Evolutionary conservation across 2,888 invertebrate species (phyloP).

Genomic region (Zeuzera pyrina): DNA sequence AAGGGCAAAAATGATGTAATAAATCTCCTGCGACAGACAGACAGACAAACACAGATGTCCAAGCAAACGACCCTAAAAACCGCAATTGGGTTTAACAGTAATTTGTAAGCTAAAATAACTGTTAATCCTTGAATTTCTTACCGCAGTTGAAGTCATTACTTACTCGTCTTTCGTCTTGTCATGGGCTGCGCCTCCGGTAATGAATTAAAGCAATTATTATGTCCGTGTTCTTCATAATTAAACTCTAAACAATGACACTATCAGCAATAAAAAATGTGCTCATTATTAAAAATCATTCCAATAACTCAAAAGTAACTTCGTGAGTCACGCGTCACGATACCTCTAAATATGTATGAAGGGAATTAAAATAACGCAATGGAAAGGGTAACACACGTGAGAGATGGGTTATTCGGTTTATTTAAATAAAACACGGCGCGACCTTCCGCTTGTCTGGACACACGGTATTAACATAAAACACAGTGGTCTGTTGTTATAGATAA

Average conservation of each 20-base stretch:
- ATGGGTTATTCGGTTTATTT: constrained; percentile 43
- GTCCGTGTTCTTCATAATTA: no score
- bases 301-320: constrained; percentile 32
- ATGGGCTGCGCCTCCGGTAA: no score
- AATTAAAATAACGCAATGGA: constrained; percentile 51
- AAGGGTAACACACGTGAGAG: constrained; percentile 29
- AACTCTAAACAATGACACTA: background rate
- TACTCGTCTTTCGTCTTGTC: no score
- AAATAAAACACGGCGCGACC: constrained; percentile 42
- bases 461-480: constrained; percentile 34
- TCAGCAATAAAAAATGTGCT: background rate
- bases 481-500: constrained; percentile 20
- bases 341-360: constrained; percentile 55
- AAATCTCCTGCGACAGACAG: no score
- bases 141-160: no score
- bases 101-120: no score
- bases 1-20: no score
- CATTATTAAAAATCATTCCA: constrained; percentile 22
- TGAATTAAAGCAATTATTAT: no score
- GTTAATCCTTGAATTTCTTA: no score
- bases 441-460: constrained; percentile 29
- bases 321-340: constrained; percentile 36
- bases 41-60: no score
- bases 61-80: no score
- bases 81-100: no score